Conservation (phyloP, 1,140 invertebrate species). For the Cyrtorhinus lividipennis region DNA sequence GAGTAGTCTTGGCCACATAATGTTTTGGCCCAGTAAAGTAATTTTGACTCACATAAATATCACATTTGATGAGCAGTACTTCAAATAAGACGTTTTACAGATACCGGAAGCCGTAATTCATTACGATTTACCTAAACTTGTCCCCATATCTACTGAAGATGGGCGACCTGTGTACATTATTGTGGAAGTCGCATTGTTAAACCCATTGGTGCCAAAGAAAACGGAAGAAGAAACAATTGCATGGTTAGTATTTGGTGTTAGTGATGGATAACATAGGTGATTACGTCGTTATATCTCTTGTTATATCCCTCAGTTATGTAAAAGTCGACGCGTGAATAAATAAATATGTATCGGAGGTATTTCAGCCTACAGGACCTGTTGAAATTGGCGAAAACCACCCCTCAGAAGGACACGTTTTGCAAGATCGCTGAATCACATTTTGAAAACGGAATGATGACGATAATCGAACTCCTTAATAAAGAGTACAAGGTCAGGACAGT, state of each 20-base stretch:
- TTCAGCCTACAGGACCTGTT: neutral
- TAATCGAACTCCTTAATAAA: neutral
- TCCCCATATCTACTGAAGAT: slow-evolving; percentile 2
- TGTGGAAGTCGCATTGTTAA: slow-evolving; percentile 7
- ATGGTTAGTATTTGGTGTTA: neutral
- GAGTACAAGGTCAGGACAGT: neutral
- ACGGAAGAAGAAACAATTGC: slow-evolving; percentile 7
- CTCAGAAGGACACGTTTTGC: neutral
- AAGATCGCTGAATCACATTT: neutral
- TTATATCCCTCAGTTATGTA: too few relatives aligned
- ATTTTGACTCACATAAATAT: too few relatives aligned
- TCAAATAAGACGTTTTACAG: too few relatives aligned
- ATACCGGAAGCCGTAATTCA: neutral
- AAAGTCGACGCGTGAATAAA: too few relatives aligned
- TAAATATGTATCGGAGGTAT: too few relatives aligned
- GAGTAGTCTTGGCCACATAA: too few relatives aligned
- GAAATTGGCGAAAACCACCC: neutral
- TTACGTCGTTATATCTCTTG: too few relatives aligned
- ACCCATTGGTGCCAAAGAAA: slow-evolving; percentile 13
- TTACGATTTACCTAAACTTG: neutral
- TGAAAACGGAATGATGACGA: neutral
- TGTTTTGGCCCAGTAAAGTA: too few relatives aligned
- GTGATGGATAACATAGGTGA: neutral
- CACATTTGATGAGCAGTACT: too few relatives aligned
- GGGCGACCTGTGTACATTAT: slow-evolving; percentile 11